Evolutionary conservation across 2,888 invertebrate species (phyloP).

Genomic region (Philonicus albiceps): DNA sequence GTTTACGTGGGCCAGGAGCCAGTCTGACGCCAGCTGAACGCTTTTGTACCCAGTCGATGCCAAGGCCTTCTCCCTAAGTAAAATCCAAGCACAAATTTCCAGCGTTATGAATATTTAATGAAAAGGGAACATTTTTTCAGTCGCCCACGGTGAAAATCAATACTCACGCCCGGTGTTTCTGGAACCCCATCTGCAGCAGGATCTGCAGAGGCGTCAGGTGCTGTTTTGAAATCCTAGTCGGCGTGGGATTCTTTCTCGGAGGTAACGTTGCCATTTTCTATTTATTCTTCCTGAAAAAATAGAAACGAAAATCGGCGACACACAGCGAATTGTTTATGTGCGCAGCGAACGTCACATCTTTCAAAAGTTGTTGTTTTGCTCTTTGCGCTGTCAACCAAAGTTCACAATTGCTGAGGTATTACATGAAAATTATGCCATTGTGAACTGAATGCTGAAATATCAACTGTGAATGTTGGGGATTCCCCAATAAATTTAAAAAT

Average conservation of each 20-base stretch:
- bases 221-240: slow-evolving; percentile 76
- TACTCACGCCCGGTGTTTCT: slow-evolving; percentile 85
- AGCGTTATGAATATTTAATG: neutral
- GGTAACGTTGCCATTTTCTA: slow-evolving; percentile 76
- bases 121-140: neutral
- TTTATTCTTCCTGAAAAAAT: neutral
- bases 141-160: neutral
- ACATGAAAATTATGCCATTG: neutral
- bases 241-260: slow-evolving; percentile 77
- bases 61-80: slow-evolving; percentile 81
- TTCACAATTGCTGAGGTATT: neutral
- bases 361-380: neutral
- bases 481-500: neutral
- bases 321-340: slow-evolving; percentile 14
- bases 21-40: slow-evolving; percentile 88
- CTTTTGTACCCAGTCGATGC: slow-evolving; percentile 90
- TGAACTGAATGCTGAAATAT: neutral
- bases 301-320: neutral
- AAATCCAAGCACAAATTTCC: neutral
- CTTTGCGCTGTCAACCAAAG: neutral
- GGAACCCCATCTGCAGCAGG: slow-evolving; percentile 87
- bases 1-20: slow-evolving; percentile 88
- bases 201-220: slow-evolving; percentile 81
- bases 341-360: slow-evolving; percentile 29
- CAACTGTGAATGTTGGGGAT: neutral